Conservation (phyloP, 2,797 vertebrate species). For the Helicolenus hilgendorfi region DNA sequence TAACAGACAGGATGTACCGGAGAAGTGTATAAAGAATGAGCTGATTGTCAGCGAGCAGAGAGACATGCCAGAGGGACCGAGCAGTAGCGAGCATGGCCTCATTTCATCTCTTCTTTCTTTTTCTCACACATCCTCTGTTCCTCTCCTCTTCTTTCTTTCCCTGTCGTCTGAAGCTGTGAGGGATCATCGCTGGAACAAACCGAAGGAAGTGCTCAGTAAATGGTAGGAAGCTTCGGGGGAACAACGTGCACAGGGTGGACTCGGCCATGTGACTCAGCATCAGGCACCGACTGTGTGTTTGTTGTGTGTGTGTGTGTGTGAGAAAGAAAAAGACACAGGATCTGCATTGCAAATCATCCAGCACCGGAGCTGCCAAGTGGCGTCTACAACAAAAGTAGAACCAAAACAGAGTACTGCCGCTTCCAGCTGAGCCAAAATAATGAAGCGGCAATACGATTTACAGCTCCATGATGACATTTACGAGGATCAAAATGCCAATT, state of each 20-base stretch:
- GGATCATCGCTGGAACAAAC: constrained; percentile 28
- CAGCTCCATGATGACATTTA: not conserved
- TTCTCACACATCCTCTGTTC: constrained; percentile 20
- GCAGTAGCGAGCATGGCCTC: constrained; percentile 20
- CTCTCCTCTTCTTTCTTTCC: not conserved
- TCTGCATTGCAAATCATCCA: constrained; percentile 63
- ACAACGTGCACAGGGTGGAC: not conserved
- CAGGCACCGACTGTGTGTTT: not conserved
- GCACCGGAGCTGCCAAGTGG: constrained; percentile 39
- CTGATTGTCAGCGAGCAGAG: constrained; percentile 18
- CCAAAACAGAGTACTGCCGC: constrained; percentile 12
- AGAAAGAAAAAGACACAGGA: constrained; percentile 19
- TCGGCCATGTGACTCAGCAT: constrained; percentile 63
- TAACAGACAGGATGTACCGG: constrained; percentile 43
- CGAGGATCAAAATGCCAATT: not conserved
- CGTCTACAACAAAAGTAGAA: constrained; percentile 22
- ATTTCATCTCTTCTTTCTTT: constrained; percentile 34
- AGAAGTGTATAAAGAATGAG: constrained; percentile 1
- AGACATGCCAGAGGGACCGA: constrained; percentile 14
- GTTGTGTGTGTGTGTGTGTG: not conserved
- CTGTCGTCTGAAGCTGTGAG: constrained; percentile 21
- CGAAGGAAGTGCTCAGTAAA: constrained; percentile 49
- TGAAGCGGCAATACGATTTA: not conserved
- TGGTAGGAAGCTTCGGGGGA: constrained; percentile 27
- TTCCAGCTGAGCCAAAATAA: constrained; percentile 4